Base-by-base conservation (phyloP, 2,797 vertebrate species). In the Lycodopsis pacificus region DNA sequence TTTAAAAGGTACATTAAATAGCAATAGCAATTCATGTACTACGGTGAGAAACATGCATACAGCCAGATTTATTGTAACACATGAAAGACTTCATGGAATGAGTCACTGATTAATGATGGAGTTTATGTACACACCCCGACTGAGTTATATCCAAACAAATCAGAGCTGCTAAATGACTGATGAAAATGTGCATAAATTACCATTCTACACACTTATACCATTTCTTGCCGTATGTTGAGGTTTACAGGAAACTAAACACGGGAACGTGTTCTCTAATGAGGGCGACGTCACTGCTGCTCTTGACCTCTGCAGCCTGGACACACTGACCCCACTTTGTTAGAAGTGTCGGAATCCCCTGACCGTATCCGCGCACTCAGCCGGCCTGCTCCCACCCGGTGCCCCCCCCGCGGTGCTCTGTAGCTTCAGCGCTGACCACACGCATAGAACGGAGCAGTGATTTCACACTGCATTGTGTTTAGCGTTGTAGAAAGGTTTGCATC, bases 121-220 rank as follows among this genome's bases (percentile, higher is more conserved):
- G 46, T 76, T 65, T 65, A 73, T 84, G 67, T 40, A 40, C 65
- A 67, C 54, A 77, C 20, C 78, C 71, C 73, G 67, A 58, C 57
- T 40, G 14, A 69, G 48, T 59, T 46, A 1, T 36, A 72, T 70
- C 64, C 75, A 82, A 84, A 84, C 77, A 77, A 53, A 48, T 22
- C 15, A 1, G 17, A 13, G 71, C 65, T 65, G 11, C 63, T 80
- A 59, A 82, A 75, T 83, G 63, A 70, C 77, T 83, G 42, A 76
- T 74, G 65, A 83, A 65, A 59, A 32, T 76, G 51, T 72, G 83
- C 58, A 81, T 79, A 71, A 76, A 80, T 86, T 73, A 79, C 20
- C 54, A 73, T 82, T 77, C 67, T 46, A 46, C 67, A 57, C 30
- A 15, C 51, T 40, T 53, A 67, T 54, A 9, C 15, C 7, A 15